Evolutionary conservation across 2,113 vertebrate genomes (phyloP).

Genomic region (Rhea pennata): DNA sequence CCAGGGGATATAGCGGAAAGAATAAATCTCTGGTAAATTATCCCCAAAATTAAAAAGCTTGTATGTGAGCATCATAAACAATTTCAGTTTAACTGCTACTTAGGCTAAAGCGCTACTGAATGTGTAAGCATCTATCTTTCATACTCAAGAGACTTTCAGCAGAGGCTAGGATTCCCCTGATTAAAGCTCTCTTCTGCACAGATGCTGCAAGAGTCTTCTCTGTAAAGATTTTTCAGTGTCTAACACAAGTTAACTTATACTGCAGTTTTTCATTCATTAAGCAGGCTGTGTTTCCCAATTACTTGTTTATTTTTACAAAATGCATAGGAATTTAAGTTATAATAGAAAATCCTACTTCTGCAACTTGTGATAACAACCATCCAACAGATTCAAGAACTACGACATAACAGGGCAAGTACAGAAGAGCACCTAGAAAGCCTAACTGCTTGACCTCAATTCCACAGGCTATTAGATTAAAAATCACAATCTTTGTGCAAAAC

Average conservation of each 20-base stretch:
- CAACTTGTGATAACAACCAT: background rate
- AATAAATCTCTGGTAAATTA: background rate
- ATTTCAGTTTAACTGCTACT: background rate
- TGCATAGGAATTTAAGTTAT: background rate
- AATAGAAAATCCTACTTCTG: background rate
- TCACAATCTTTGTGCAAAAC: constrained; percentile 43
- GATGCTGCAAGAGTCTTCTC: background rate
- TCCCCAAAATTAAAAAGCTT: background rate
- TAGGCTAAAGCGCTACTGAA: background rate
- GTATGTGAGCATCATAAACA: background rate
- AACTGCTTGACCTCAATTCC: constrained; percentile 63
- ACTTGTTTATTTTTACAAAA: background rate
- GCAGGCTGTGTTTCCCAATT: background rate
- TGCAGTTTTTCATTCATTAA: background rate
- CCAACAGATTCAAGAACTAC: background rate
- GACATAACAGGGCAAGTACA: background rate
- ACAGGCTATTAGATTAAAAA: constrained; percentile 53
- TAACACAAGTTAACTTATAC: background rate
- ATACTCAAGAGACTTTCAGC: background rate
- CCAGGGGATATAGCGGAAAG: background rate
- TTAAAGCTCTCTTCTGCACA: constrained; percentile 33
- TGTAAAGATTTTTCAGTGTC: background rate
- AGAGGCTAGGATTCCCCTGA: background rate
- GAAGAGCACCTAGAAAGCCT: constrained; percentile 22
- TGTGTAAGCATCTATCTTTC: background rate